Percentiles rank a stretch among this genome's conserved stretches.
Evolutionary conservation across 2,113 vertebrate genomes (phyloP).

Genomic region (Gallinago media): DNA sequence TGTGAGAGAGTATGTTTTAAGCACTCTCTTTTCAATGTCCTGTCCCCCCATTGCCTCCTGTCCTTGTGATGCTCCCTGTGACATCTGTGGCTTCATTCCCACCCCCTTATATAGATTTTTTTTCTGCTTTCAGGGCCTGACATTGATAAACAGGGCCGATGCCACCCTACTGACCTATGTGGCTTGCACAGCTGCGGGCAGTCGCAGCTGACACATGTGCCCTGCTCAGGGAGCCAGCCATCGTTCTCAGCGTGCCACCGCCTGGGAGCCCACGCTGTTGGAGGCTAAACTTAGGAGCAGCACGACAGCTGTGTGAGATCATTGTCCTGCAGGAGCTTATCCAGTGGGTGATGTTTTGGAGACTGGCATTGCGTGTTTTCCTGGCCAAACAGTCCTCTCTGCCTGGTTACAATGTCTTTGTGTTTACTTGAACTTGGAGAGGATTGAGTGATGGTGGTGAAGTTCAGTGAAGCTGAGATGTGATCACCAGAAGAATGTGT

Average conservation of each 20-base stretch:
- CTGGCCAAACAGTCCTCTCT: background rate
- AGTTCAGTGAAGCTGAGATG: background rate
- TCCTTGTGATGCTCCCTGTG: accelerated
- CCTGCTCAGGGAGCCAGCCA: background rate
- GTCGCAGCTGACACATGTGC: accelerated
- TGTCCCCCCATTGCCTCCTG: background rate
- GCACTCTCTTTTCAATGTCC: accelerated
- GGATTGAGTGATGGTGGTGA: background rate
- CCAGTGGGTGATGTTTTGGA: background rate
- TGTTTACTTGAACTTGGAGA: slow-evolving; percentile 16
- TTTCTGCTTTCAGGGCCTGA: background rate
- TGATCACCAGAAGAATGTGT: background rate
- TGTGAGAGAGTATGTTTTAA: background rate
- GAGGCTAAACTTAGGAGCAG: background rate
- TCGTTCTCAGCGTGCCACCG: background rate
- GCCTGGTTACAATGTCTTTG: slow-evolving; percentile 33
- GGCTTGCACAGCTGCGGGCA: background rate
- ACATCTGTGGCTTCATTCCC: background rate
- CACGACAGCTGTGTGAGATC: slow-evolving; percentile 23
- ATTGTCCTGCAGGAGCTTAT: slow-evolving; percentile 1
- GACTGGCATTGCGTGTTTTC: slow-evolving; percentile 13
- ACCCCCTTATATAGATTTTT: background rate
- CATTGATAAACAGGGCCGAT: background rate
- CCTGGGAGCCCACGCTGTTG: accelerated
- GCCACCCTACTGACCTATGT: background rate